Evolutionary conservation across 2,888 invertebrate genomes (phyloP).

Genomic region (Tenthredo amoena): DNA sequence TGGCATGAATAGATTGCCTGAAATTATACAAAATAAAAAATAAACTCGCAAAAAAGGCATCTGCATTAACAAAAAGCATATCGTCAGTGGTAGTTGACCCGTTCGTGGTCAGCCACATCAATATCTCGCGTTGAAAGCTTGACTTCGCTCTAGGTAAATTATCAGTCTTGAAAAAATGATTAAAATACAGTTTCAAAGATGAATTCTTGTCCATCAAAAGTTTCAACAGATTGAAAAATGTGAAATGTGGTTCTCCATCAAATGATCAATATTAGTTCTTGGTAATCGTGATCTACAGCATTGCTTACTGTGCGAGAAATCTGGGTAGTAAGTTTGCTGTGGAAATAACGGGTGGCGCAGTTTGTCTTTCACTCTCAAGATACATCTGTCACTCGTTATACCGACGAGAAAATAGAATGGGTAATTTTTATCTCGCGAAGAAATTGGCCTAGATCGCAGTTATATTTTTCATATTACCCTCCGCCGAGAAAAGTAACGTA

Average conservation of each 20-base stretch:
- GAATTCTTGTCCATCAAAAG: neutral
- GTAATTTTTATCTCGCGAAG: neutral
- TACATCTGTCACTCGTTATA: neutral
- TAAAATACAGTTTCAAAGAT: neutral
- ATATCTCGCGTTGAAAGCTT: neutral
- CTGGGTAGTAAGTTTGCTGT: neutral
- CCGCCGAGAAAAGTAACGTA: neutral
- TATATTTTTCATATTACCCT: neutral
- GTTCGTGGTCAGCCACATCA: neutral
- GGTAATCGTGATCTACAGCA: neutral
- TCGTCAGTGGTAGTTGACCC: neutral
- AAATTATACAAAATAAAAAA: neutral
- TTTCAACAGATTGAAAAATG: neutral
- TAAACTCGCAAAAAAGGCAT: neutral
- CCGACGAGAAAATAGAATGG: slow-evolving; percentile 1
- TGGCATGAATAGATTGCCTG: neutral
- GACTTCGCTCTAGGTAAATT: neutral
- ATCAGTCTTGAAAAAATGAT: neutral
- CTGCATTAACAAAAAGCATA: neutral
- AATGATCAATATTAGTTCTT: neutral
- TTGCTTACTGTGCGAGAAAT: neutral
- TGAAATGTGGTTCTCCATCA: neutral
- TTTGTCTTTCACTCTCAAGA: neutral
- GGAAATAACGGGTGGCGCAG: neutral
- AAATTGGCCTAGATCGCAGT: neutral